These are phyloP conservation scores for Drosophila helvetica DNA, from an alignment of 2,888 invertebrate genomes.

Conservation along the genomic window DNA sequence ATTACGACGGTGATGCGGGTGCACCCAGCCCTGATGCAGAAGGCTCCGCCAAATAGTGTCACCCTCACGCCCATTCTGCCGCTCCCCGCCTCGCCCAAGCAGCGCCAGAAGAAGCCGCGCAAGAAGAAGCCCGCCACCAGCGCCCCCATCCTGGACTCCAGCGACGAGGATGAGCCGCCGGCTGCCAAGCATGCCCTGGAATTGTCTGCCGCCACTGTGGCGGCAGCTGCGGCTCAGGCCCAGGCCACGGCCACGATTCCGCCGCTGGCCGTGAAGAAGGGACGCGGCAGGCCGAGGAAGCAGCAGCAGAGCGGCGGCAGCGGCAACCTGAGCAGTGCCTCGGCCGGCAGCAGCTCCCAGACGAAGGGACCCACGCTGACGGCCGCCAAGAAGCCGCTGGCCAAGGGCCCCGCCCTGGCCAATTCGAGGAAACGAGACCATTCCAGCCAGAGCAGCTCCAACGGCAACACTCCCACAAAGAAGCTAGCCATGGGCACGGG, in stretches of 20 bases:
- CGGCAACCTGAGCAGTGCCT: constrained; percentile 77
- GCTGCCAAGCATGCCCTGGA: constrained; percentile 49
- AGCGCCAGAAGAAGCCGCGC: constrained; percentile 74
- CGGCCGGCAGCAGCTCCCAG: constrained; percentile 69
- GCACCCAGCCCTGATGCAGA: constrained; percentile 40
- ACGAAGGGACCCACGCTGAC: constrained; percentile 82
- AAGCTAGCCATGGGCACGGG: constrained; percentile 50
- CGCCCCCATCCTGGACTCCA: constrained; percentile 67
- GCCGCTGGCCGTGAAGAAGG: constrained; percentile 76
- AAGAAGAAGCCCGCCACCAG: constrained; percentile 69
- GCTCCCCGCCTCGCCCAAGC: constrained; percentile 69
- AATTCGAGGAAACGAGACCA: constrained; percentile 82
- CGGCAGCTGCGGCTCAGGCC: constrained; percentile 39
- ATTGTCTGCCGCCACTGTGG: constrained; percentile 26
- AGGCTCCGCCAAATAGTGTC: constrained; percentile 66
- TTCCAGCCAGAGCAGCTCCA: constrained; percentile 65
- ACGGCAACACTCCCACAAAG: constrained; percentile 71
- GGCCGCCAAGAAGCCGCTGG: constrained; percentile 80
- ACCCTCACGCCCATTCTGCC: constrained; percentile 76
- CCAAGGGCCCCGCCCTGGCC: constrained; percentile 44
- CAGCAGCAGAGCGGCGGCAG: constrained; percentile 53
- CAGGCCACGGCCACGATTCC: constrained; percentile 48
- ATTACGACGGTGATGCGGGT: constrained; percentile 71
- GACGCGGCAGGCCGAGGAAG: constrained; percentile 84
- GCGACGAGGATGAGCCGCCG: constrained; percentile 79